phyloP scores from a whole-genome alignment of 30 jellyfish, hydroid and myxozoan species.

The Aurelia sp. region DNA sequence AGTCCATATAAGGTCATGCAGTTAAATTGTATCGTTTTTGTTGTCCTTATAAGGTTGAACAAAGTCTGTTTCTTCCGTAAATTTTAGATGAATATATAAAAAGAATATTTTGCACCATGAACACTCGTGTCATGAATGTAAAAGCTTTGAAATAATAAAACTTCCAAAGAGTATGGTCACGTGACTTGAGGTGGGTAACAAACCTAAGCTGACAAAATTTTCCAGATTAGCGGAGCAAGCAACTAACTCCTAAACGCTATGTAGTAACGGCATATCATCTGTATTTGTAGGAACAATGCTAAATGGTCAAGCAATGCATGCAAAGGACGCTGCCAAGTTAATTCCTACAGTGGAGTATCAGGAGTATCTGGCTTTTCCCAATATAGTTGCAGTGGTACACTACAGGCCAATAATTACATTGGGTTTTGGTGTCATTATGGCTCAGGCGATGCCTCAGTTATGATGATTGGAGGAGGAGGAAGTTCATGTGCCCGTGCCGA shows the following conservation, averaged over 20 bases:
- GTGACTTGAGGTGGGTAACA: too few species aligned
- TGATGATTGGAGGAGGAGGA: slow-evolving; percentile 56
- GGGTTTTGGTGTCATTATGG: neutral
- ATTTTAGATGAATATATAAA: too few species aligned
- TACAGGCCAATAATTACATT: slow-evolving; percentile 1
- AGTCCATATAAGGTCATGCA: too few species aligned
- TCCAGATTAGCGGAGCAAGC: too few species aligned
- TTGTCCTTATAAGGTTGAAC: too few species aligned
- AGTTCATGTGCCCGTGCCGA: slow-evolving; percentile 22
- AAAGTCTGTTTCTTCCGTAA: too few species aligned
- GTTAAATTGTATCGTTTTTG: too few species aligned
- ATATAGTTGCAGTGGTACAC: slow-evolving; percentile 26
- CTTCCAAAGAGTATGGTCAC: too few species aligned
- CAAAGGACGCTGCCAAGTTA: slow-evolving; percentile 9
- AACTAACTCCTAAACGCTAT: neutral
- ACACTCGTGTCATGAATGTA: too few species aligned
- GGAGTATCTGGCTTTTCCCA: slow-evolving; percentile 36
- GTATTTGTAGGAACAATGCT: slow-evolving; percentile 26
- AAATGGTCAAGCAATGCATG: slow-evolving; percentile 38
- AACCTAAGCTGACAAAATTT: too few species aligned
- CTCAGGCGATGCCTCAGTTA: slow-evolving; percentile 34
- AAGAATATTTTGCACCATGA: too few species aligned
- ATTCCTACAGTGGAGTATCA: slow-evolving; percentile 2
- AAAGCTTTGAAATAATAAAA: too few species aligned
- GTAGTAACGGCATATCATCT: neutral